Percentiles rank a stretch among this genome's conserved stretches.
Conservation (phyloP, 2,797 vertebrate species). For the Sebastes hopkinsi region DNA sequence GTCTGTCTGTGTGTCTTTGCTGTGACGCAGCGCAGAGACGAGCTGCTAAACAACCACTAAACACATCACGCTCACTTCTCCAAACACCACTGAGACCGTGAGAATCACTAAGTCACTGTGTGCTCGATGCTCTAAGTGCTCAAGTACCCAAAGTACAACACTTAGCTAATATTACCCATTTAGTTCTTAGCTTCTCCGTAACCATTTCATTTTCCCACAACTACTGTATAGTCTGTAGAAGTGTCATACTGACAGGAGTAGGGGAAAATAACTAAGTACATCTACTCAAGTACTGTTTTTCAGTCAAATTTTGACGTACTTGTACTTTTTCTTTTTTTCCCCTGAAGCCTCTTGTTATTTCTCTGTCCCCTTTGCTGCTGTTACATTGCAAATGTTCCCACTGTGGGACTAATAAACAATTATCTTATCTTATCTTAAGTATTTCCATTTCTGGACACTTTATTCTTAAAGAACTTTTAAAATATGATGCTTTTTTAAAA, state of each 20-base stretch:
- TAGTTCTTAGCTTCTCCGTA: background rate
- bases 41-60: conserved; percentile 43
- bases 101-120: conserved; percentile 25
- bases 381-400: too few species aligned
- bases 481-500: too few species aligned
- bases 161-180: conserved; percentile 9
- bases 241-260: background rate
- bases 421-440: background rate
- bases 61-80: conserved; percentile 42
- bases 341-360: too few species aligned
- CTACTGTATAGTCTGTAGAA: background rate
- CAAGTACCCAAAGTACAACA: conserved; percentile 8
- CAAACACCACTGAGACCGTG: conserved; percentile 36
- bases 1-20: conserved; percentile 59
- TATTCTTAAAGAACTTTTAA: too few species aligned
- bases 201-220: background rate
- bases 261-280: background rate
- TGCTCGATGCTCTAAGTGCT: conserved; percentile 12
- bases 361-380: too few species aligned
- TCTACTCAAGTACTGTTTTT: background rate
- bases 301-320: background rate
- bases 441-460: background rate
- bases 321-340: background rate
- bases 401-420: too few species aligned
- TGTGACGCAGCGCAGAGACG: conserved; percentile 55